A percentile compares a stretch with the other conserved stretches of the same genome.
These are phyloP conservation scores for Patiria miniata DNA, from an alignment of 35 echinoderm and acorn worm genomes.

Conservation along the genomic window DNA sequence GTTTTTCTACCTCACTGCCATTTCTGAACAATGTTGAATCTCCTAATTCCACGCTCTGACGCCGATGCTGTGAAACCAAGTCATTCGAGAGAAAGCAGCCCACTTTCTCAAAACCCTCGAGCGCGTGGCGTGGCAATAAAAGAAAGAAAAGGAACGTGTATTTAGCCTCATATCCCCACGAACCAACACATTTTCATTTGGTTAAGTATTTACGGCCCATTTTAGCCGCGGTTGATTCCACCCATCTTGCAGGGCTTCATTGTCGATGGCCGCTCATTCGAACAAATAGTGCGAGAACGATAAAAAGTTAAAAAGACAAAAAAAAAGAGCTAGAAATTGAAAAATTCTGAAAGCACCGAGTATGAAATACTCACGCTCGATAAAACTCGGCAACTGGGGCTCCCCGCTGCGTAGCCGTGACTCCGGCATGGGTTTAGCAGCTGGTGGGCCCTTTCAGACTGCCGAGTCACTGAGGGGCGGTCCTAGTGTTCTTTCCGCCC, in stretches of 20 bases:
- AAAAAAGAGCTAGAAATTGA: background rate
- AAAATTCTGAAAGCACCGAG: background rate
- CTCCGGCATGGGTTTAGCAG: slow-evolving; percentile 5
- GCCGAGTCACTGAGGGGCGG: background rate
- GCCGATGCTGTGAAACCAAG: background rate
- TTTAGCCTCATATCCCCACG: no score
- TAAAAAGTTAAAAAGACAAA: no score
- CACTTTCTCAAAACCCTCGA: background rate
- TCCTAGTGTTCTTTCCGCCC: background rate
- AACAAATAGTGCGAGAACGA: no score
- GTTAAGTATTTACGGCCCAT: slow-evolving; percentile 6
- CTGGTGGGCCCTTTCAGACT: background rate
- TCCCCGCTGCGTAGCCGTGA: slow-evolving; percentile 10
- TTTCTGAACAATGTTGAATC: slow-evolving; percentile 2
- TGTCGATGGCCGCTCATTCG: slow-evolving; percentile 3
- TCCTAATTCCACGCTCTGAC: slow-evolving; percentile 13
- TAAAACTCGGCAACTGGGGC: background rate
- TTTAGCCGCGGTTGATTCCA: background rate
- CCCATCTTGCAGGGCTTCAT: background rate
- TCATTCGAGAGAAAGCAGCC: background rate
- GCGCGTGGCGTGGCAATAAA: background rate
- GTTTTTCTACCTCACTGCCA: background rate
- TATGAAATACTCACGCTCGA: background rate
- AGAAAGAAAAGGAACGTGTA: no score
- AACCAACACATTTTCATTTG: background rate